These are phyloP conservation scores for Phocoena sinus DNA, from an alignment of 2,113 vertebrate genomes.

Conservation along the genomic window DNA sequence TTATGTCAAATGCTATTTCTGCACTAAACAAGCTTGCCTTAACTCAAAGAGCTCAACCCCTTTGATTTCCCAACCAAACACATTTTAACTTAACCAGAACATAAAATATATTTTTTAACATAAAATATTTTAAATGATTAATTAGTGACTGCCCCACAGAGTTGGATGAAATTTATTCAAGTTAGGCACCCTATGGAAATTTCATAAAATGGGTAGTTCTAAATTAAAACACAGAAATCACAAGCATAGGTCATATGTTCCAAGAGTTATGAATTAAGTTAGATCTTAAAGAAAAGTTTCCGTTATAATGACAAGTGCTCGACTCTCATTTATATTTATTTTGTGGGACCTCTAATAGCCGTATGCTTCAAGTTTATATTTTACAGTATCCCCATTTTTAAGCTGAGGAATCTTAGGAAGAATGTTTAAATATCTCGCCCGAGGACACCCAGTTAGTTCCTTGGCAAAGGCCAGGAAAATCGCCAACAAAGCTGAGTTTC, in stretches of 20 bases:
- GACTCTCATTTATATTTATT: background rate
- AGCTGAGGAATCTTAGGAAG: background rate
- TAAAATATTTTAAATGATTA: conserved; percentile 26
- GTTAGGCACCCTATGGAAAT: background rate
- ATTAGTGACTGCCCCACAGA: background rate
- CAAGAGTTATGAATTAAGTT: background rate
- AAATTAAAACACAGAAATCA: conserved; percentile 22
- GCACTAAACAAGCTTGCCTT: background rate
- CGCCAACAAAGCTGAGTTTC: background rate
- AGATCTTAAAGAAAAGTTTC: background rate
- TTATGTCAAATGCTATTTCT: background rate
- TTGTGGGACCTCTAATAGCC: background rate
- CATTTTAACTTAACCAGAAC: background rate
- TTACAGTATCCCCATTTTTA: background rate
- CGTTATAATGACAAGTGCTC: background rate
- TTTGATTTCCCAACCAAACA: background rate
- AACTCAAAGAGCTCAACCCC: background rate
- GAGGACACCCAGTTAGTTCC: background rate
- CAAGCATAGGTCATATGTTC: background rate
- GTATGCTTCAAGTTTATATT: background rate
- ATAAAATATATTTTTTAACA: background rate
- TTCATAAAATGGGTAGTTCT: background rate
- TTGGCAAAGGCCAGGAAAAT: background rate
- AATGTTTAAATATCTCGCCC: background rate
- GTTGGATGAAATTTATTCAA: background rate